These are phyloP conservation scores for Tetranychus truncatus DNA, from an alignment of 2,888 invertebrate genomes.

Conservation along the genomic window DNA sequence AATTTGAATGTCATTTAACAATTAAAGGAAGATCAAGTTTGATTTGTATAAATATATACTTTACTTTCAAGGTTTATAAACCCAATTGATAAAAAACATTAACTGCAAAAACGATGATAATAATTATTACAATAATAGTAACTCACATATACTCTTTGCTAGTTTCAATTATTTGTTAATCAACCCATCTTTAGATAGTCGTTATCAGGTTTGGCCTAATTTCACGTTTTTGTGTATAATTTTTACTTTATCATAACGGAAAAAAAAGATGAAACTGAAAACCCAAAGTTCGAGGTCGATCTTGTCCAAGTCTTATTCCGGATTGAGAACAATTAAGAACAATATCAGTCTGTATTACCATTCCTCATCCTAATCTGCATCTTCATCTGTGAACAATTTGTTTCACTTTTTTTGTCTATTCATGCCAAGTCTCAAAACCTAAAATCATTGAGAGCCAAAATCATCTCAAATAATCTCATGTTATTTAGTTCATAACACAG, in stretches of 20 bases:
- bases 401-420: neutral
- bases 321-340: neutral
- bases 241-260: too few species aligned
- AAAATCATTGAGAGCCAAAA: neutral
- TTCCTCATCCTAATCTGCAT: neutral
- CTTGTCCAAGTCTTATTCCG: neutral
- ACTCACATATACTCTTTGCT: neutral
- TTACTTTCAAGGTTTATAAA: neutral
- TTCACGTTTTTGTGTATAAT: neutral
- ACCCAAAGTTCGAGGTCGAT: neutral
- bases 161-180: neutral
- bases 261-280: neutral
- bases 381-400: neutral
- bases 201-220: neutral
- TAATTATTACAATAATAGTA: too few species aligned
- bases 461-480: neutral
- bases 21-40: neutral
- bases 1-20: neutral
- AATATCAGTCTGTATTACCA: neutral
- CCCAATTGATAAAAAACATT: neutral
- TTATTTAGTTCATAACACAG: neutral
- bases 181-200: neutral
- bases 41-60: neutral
- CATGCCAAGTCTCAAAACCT: neutral
- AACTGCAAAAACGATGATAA: neutral